Evolutionary conservation across 2,888 invertebrate genomes (phyloP).

Genomic region (Rugalucina vietnamica): DNA sequence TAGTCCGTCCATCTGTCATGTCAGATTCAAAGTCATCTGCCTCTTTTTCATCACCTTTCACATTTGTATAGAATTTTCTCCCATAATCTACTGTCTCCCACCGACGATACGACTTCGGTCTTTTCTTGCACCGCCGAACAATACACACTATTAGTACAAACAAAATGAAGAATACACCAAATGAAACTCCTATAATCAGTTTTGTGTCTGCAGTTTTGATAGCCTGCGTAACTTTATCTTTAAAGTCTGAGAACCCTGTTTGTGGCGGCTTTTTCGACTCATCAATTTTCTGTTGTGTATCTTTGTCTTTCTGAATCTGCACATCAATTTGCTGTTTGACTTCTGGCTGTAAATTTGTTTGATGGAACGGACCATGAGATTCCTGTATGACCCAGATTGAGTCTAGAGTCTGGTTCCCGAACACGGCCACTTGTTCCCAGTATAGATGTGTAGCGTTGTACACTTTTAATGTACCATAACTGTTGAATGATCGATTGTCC

Average conservation of each 20-base stretch:
- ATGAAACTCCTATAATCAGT: constrained; percentile 58
- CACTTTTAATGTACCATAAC: constrained; percentile 70
- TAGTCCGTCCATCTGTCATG: constrained; percentile 64
- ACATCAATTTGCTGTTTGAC: constrained; percentile 53
- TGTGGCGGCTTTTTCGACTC: constrained; percentile 41
- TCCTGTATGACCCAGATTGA: constrained; percentile 70
- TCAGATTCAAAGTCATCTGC: constrained; percentile 71
- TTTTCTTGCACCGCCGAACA: constrained; percentile 39
- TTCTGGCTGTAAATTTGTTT: constrained; percentile 49
- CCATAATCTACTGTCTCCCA: constrained; percentile 73
- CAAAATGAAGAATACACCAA: constrained; percentile 54
- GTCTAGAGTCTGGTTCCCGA: constrained; percentile 61
- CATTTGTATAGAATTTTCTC: constrained; percentile 67
- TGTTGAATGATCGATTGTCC: constrained; percentile 61
- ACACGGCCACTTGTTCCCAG: constrained; percentile 71
- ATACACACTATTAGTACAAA: constrained; percentile 59
- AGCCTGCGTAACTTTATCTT: constrained; percentile 46
- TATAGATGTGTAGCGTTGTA: constrained; percentile 68
- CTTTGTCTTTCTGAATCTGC: constrained; percentile 50
- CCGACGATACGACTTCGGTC: constrained; percentile 61
- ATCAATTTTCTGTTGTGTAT: constrained; percentile 33
- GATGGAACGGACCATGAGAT: constrained; percentile 71
- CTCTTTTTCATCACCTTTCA: constrained; percentile 66
- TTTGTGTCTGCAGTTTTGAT: constrained; percentile 59
- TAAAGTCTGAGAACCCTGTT: constrained; percentile 18